Conservation (phyloP, 30 jellyfish, hydroid and myxozoan species). For the Clytia hemisphaerica region DNA sequence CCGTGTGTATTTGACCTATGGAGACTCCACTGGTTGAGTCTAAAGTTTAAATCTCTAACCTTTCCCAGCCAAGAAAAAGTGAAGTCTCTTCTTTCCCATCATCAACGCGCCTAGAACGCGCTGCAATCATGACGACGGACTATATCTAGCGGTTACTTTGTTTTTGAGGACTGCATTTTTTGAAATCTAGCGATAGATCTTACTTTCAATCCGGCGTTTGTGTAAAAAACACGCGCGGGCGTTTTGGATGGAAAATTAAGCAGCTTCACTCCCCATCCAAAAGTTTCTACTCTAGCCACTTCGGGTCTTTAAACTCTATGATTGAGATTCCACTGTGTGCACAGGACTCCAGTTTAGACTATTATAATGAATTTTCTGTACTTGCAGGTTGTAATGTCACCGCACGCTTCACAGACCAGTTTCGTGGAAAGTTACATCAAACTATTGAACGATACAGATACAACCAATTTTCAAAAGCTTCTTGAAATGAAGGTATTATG, state of each 20-base stretch:
- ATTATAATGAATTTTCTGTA: neutral
- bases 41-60: no score
- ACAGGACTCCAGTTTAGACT: neutral
- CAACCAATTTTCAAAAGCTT: conserved; percentile 83
- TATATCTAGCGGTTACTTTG: no score
- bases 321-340: neutral
- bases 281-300: neutral
- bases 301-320: neutral
- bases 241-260: neutral
- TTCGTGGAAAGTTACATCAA: conserved; percentile 93
- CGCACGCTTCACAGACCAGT: conserved; percentile 92
- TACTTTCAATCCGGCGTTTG: no score
- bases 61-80: no score
- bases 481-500: conserved; percentile 86
- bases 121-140: no score
- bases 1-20: no score
- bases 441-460: conserved; percentile 67
- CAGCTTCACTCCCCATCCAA: neutral
- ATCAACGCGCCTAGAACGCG: no score
- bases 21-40: no score
- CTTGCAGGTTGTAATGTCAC: conserved; percentile 92
- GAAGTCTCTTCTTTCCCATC: no score
- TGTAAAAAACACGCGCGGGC: no score
- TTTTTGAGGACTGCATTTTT: no score
- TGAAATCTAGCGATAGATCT: no score